Conservation (phyloP, 2,888 invertebrate species). For the Hoplodrina ambigua region DNA sequence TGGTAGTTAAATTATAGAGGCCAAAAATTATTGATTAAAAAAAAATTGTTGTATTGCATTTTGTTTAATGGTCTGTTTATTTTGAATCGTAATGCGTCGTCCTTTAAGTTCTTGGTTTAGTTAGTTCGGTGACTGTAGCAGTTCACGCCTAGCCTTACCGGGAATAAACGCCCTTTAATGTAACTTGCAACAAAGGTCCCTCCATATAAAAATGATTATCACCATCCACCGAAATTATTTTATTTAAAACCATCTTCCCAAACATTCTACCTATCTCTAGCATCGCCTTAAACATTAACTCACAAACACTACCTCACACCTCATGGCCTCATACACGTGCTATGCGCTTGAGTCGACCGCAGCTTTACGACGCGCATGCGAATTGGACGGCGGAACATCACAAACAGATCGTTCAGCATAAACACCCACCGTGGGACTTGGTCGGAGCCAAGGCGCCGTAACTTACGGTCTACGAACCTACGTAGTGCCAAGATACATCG, state of each 20-base stretch:
- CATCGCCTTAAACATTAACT: slow-evolving; percentile 33
- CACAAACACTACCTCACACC: slow-evolving; percentile 29
- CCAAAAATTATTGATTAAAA: too few relatives aligned
- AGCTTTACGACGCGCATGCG: slow-evolving; percentile 78
- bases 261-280: neutral
- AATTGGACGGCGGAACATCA: slow-evolving; percentile 83
- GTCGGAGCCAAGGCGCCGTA: slow-evolving; percentile 60
- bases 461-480: slow-evolving; percentile 54
- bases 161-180: too few relatives aligned
- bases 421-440: slow-evolving; percentile 66
- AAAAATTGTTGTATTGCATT: too few relatives aligned
- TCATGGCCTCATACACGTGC: slow-evolving; percentile 59
- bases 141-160: too few relatives aligned
- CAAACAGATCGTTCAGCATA: slow-evolving; percentile 72
- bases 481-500: slow-evolving; percentile 12
- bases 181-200: too few relatives aligned
- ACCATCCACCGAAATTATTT: too few relatives aligned
- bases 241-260: neutral
- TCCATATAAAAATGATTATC: too few relatives aligned
- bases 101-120: too few relatives aligned
- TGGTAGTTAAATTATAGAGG: too few relatives aligned
- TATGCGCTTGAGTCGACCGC: slow-evolving; percentile 76
- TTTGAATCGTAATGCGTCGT: too few relatives aligned
- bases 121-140: too few relatives aligned
- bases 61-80: too few relatives aligned